Conservation (phyloP, 1,140 invertebrate genomes). For the Halotydeus destructor region DNA sequence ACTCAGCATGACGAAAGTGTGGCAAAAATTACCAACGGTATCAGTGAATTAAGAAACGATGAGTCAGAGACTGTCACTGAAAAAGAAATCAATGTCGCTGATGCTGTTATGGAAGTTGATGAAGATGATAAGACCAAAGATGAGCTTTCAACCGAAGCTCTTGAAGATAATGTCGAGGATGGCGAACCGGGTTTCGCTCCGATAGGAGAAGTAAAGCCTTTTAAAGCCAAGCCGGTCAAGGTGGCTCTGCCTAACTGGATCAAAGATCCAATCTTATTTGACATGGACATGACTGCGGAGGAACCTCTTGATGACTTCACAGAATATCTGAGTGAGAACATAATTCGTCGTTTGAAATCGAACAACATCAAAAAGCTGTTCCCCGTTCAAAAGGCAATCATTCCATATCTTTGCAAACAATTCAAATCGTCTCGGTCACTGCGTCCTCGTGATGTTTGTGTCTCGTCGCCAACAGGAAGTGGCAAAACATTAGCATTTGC, state of each 20-base stretch:
- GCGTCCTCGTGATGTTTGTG: constrained; percentile 70
- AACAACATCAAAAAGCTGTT: constrained; percentile 62
- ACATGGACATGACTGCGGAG: constrained; percentile 39
- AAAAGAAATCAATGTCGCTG: constrained; percentile 1
- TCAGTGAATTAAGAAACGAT: too few relatives aligned
- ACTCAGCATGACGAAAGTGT: too few relatives aligned
- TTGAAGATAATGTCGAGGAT: background rate
- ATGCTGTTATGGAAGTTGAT: constrained; percentile 2
- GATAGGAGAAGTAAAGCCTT: constrained; percentile 20
- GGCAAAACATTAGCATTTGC: constrained; percentile 91
- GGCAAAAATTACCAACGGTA: too few relatives aligned
- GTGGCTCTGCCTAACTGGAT: constrained; percentile 67
- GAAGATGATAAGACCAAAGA: constrained; percentile 2
- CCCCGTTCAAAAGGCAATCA: constrained; percentile 59
- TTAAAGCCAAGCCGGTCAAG: constrained; percentile 30
- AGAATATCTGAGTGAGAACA: constrained; percentile 32
- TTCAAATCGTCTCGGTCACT: constrained; percentile 31
- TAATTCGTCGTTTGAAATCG: constrained; percentile 39
- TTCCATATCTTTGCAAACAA: constrained; percentile 51
- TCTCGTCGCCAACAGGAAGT: constrained; percentile 90
- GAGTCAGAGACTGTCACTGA: too few relatives aligned
- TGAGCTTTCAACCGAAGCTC: too few relatives aligned
- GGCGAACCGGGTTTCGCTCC: constrained; percentile 22
- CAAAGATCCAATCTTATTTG: constrained; percentile 49
- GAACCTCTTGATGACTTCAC: constrained; percentile 34